Evolutionary conservation across 2,797 vertebrate genomes (phyloP), one percentile per base, ranked within the genome.

Genomic region (Lerista edwardsae): DNA sequence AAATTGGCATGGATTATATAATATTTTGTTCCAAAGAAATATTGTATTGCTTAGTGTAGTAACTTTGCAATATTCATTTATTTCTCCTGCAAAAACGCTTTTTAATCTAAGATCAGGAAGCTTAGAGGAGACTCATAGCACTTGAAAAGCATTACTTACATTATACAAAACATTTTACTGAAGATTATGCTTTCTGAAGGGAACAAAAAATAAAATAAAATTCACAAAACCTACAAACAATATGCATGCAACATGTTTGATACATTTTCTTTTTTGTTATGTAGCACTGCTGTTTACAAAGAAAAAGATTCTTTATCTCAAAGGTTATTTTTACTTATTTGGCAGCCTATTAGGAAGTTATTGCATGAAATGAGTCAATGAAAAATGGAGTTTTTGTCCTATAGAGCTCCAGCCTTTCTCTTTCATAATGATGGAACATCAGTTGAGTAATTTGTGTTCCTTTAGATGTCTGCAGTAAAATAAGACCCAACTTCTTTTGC

Each of bases 91-190:
- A 84, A 93, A n/a, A 92, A 39, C 0, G 4, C 59, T 41, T 91
- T 90, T 91, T 87, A 88, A 91, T 91, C 82, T 93, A 88, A 89
- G 17, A 89, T 89, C 72, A 89, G 67, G 83, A 90, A 91, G 15
- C 84, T 90, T 65, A 78, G 78, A 92, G 61, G 3, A 67, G 85
- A 86, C 14, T 90, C 71, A 72, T 41, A 91, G 25, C 59, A 91
- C 31, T 89, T 91, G 83, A 88, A 88, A 91, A 88, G 29, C 67
- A 29, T 87, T 86, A 72, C 72, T 89, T 80, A 64, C 72, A 71
- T 87, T 86, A 78, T 72, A 87, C 76, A 85, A 85, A 89, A 74
- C 55, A 84, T 84, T 91, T 93, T 88, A 72, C 86, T 86, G 75
- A 86, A 87, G 23, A 36, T 62, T 85, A 84, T 89, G 39, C 83